Evolutionary conservation across 2,888 invertebrate species (phyloP), one percentile per base, ranked within the genome.

Genomic region (Mesorhabditis belari): DNA sequence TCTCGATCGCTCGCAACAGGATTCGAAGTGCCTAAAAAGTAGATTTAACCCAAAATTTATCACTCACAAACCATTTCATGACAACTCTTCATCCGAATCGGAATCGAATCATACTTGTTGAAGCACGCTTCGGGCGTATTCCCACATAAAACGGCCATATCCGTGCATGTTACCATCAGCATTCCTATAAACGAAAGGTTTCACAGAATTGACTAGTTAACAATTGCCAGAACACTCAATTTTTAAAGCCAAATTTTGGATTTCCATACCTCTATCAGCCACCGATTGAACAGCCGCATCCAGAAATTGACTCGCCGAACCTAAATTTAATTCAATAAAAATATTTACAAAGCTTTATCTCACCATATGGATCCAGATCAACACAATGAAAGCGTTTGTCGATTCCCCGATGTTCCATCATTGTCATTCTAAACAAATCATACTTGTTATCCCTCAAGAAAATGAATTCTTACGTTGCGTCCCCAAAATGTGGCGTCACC

Each of bases 291-390:
- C 88, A 0, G 92, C 91, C 0, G 89, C 86, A 80, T 94, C 93
- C 0, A 99, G 85, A 83, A 98, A 99, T 49, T 87, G 87, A 1
- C 91, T 88, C 0, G 98, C 93, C 75, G 92, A 91, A 2, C 98
- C n/a, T n/a, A n/a, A n/a, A n/a, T n/a, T n/a, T n/a, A n/a, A n/a
- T n/a, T n/a, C n/a, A n/a, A n/a, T n/a, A n/a, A n/a, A n/a, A n/a
- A n/a, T n/a, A n/a, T n/a, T n/a, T n/a, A n/a, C n/a, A n/a, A n/a
- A n/a, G n/a, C n/a, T n/a, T n/a, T n/a, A n/a, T n/a, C n/a, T n/a
- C n/a, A n/a, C n/a, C 98, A 72, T 96, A 99, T 0, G 98, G 98
- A 84, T 99, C 98, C 61, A 99, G 83, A 82, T 99, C 98, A 57
- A 99, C 88, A 0, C 88, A 91, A 77, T 93, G 87, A 81, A 93